These are phyloP conservation scores for Timema cristinae DNA, from an alignment of 2,888 invertebrate genomes.

Conservation along the genomic window DNA sequence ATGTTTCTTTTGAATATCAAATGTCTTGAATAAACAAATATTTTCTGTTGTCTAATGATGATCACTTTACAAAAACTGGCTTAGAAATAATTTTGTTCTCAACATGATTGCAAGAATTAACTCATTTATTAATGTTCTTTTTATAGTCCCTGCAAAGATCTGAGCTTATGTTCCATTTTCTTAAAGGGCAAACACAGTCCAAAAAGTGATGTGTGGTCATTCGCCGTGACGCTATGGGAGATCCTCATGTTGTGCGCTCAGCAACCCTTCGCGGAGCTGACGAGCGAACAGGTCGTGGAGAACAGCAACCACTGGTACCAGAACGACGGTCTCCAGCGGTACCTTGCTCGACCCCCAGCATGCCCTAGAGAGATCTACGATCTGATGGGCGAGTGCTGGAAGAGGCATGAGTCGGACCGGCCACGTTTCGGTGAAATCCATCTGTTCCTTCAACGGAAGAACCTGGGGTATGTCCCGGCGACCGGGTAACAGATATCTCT, in stretches of 20 bases:
- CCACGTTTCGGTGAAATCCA: slow-evolving; percentile 87
- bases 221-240: slow-evolving; percentile 88
- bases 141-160: too few species aligned
- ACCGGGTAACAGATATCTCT: slow-evolving; percentile 27
- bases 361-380: slow-evolving; percentile 87
- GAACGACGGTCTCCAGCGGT: slow-evolving; percentile 52
- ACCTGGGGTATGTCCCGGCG: slow-evolving; percentile 59
- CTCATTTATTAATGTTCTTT: too few species aligned
- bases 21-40: too few species aligned
- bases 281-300: slow-evolving; percentile 77
- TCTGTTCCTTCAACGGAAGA: slow-evolving; percentile 71
- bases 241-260: slow-evolving; percentile 74
- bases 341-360: slow-evolving; percentile 60
- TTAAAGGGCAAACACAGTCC: slow-evolving; percentile 79
- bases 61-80: too few species aligned
- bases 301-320: slow-evolving; percentile 66
- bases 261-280: slow-evolving; percentile 76
- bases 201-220: slow-evolving; percentile 88
- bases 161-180: too few species aligned
- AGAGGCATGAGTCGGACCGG: slow-evolving; percentile 70
- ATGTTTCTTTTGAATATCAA: too few species aligned
- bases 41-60: too few species aligned
- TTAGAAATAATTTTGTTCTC: too few species aligned
- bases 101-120: too few species aligned
- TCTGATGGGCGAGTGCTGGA: slow-evolving; percentile 90